phyloP scores from a whole-genome alignment of 1,140 invertebrate species.

The Zaprionus taronus region DNA sequence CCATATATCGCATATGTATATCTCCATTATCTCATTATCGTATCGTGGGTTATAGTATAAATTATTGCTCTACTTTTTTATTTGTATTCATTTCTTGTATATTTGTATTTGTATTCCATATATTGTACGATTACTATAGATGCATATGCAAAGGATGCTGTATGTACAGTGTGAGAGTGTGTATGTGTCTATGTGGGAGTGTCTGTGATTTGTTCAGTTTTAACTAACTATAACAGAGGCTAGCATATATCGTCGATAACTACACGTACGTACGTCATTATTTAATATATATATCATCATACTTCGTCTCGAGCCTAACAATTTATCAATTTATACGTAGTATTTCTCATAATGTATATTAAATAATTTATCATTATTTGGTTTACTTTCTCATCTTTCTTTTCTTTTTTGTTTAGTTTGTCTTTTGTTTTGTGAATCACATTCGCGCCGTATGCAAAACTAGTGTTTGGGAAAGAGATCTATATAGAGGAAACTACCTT shows the following conservation, averaged over 20 bases:
- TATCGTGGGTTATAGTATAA: slow-evolving; percentile 51
- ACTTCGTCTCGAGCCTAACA: slow-evolving; percentile 40
- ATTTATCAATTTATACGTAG: slow-evolving; percentile 37
- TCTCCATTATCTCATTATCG: slow-evolving; percentile 40
- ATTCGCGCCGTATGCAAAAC: slow-evolving; percentile 54
- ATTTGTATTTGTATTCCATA: slow-evolving; percentile 24
- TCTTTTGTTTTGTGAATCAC: slow-evolving; percentile 58
- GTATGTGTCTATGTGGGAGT: slow-evolving; percentile 29
- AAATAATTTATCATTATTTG: slow-evolving; percentile 49
- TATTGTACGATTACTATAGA: slow-evolving; percentile 49
- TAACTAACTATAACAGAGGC: slow-evolving; percentile 74
- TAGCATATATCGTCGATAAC: slow-evolving; percentile 51
- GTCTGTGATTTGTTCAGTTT: slow-evolving; percentile 51
- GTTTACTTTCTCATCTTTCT: slow-evolving; percentile 20
- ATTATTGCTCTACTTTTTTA: slow-evolving; percentile 75
- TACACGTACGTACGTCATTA: slow-evolving; percentile 33
- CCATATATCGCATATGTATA: slow-evolving; percentile 44
- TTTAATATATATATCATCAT: slow-evolving; percentile 21
- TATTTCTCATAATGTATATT: slow-evolving; percentile 32
- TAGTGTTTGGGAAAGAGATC: slow-evolving; percentile 11
- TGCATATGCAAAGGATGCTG: slow-evolving; percentile 44
- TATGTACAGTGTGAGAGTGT: slow-evolving; percentile 64
- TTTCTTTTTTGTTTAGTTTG: slow-evolving; percentile 33
- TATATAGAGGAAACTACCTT: background rate
- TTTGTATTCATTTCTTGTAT: slow-evolving; percentile 36